A percentile compares a stretch with the other conserved stretches of the same genome.
These are phyloP conservation scores for Salticus scenicus DNA, from an alignment of 2,888 invertebrate genomes.

Conservation along the genomic window DNA sequence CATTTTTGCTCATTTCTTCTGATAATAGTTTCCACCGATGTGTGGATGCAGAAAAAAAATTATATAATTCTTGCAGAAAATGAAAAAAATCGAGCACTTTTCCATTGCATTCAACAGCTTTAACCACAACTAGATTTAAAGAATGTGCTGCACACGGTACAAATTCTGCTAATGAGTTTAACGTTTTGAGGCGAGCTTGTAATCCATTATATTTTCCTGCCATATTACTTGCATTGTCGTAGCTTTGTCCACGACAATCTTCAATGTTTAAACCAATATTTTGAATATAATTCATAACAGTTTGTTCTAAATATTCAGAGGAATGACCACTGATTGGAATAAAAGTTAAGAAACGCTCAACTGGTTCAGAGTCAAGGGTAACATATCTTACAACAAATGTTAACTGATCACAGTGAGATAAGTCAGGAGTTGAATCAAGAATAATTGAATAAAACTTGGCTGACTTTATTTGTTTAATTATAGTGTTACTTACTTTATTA, in stretches of 20 bases:
- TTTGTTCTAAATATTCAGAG: constrained; percentile 8
- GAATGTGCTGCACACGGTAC: constrained; percentile 20
- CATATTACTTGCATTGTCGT: constrained; percentile 28
- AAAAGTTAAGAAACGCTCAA: constrained; percentile 73
- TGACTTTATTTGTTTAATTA: constrained; percentile 73
- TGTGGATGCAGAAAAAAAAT: background rate
- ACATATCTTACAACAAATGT: constrained; percentile 74
- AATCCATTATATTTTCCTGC: constrained; percentile 7
- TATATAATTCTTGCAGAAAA: background rate
- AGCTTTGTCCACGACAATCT: constrained; percentile 3
- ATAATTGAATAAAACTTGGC: constrained; percentile 71
- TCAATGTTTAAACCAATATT: background rate
- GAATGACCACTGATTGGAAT: background rate
- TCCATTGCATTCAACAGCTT: constrained; percentile 19
- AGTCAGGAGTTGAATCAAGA: constrained; percentile 73
- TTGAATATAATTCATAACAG: background rate
- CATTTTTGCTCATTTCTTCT: background rate
- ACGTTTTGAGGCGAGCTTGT: background rate
- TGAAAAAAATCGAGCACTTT: background rate
- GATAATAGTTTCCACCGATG: background rate
- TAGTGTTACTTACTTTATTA: constrained; percentile 72
- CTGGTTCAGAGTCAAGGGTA: constrained; percentile 56
- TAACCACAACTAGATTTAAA: constrained; percentile 4
- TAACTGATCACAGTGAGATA: constrained; percentile 74
- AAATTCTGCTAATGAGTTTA: constrained; percentile 18